phyloP scores from a whole-genome alignment of 2,113 vertebrate species.

The Piaya cayana region DNA sequence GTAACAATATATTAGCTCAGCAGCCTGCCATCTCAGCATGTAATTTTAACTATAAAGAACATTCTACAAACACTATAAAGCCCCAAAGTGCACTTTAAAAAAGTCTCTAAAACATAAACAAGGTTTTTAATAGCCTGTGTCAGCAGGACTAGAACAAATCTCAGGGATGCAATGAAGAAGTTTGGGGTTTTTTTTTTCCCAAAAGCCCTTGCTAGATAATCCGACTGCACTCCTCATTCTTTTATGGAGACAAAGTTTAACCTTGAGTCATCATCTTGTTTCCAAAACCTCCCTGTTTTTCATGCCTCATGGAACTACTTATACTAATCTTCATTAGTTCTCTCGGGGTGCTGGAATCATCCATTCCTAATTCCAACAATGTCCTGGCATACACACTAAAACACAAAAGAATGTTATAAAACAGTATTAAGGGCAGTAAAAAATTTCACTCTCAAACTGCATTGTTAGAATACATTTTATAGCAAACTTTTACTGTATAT shows the following conservation, averaged over 20 bases:
- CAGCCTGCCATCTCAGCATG: conserved; percentile 22
- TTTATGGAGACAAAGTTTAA: background rate
- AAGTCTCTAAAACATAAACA: conserved; percentile 36
- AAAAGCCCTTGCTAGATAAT: background rate
- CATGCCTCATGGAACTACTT: background rate
- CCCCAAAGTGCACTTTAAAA: conserved; percentile 33
- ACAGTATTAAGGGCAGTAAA: background rate
- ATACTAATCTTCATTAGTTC: conserved; percentile 1
- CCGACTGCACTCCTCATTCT: background rate
- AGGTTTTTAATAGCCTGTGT: conserved; percentile 33
- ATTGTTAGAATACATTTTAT: background rate
- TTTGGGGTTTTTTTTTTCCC: background rate
- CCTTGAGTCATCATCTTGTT: conserved; percentile 2
- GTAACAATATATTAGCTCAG: conserved; percentile 47
- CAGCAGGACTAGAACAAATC: conserved; percentile 36
- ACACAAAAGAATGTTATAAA: background rate
- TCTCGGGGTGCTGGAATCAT: background rate
- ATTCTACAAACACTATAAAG: conserved; percentile 49
- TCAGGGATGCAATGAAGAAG: background rate
- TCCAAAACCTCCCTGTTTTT: background rate
- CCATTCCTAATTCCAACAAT: background rate
- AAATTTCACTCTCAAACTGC: background rate
- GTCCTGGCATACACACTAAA: background rate
- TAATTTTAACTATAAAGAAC: conserved; percentile 36
- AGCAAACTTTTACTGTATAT: background rate